Evolutionary conservation across 2,888 invertebrate species (phyloP).

Genomic region (Drosophila nr. medialis): DNA sequence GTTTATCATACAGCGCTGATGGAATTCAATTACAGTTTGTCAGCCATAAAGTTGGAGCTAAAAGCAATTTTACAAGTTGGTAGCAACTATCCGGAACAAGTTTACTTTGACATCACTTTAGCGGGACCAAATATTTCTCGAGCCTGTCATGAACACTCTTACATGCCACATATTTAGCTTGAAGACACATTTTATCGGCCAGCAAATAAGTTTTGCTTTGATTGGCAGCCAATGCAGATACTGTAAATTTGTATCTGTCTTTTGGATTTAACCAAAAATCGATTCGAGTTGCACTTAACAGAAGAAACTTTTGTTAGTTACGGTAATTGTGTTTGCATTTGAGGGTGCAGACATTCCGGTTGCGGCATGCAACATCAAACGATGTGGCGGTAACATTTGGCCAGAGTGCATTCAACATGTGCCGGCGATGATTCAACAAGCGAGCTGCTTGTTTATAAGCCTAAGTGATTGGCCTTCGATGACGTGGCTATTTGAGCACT

Average conservation of each 20-base stretch:
- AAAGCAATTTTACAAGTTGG: background rate
- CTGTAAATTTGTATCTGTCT: background rate
- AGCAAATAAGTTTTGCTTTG: background rate
- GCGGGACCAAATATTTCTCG: background rate
- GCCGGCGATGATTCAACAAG: slow-evolving; percentile 4
- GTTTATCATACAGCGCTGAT: background rate
- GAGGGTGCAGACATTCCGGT: background rate
- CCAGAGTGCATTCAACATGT: slow-evolving; percentile 9
- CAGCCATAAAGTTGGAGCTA: background rate
- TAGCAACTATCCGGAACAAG: background rate
- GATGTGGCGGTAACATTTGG: background rate
- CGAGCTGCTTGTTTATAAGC: slow-evolving; percentile 11
- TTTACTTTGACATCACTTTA: background rate
- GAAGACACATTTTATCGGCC: too few relatives aligned
- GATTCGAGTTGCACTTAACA: background rate
- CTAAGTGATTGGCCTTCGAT: slow-evolving; percentile 54
- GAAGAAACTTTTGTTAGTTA: background rate
- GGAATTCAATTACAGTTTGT: background rate
- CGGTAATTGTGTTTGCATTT: background rate
- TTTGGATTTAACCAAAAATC: background rate
- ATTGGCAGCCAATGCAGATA: background rate
- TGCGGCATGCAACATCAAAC: background rate
- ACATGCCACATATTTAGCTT: background rate
- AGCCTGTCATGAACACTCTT: background rate
- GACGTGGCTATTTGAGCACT: slow-evolving; percentile 19